These are phyloP conservation scores for Amia ocellicauda DNA, from an alignment of 2,113 vertebrate species.

Conservation along the genomic window DNA sequence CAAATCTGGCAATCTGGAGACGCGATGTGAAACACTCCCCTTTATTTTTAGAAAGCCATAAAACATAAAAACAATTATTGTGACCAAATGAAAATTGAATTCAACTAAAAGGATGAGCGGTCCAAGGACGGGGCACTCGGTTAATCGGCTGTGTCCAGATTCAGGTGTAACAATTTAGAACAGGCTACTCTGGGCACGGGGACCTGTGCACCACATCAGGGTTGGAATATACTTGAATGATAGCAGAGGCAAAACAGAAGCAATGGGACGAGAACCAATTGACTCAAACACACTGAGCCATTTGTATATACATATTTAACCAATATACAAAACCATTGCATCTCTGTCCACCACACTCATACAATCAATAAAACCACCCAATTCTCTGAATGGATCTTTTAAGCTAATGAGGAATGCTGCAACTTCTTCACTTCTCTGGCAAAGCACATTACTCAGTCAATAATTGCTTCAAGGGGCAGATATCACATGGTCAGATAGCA, in stretches of 20 bases:
- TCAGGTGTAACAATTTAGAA: background rate
- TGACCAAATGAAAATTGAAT: constrained; percentile 23
- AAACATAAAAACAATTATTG: constrained; percentile 18
- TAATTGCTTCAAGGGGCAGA: background rate
- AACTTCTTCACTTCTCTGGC: too few relatives aligned
- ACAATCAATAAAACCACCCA: too few relatives aligned
- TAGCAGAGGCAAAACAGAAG: background rate
- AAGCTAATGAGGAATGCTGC: too few relatives aligned
- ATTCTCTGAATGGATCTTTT: too few relatives aligned
- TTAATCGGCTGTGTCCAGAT: background rate
- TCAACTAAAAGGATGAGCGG: constrained; percentile 18
- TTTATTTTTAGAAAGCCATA: constrained; percentile 33
- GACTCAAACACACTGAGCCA: too few relatives aligned
- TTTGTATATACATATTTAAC: too few relatives aligned
- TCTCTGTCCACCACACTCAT: too few relatives aligned
- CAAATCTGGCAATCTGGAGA: background rate
- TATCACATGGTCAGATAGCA: background rate
- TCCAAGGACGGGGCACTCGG: constrained; percentile 20
- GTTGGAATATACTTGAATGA: constrained; percentile 2
- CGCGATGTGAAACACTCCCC: background rate
- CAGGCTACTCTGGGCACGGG: background rate
- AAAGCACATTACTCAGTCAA: background rate
- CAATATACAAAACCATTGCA: too few relatives aligned
- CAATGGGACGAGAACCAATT: too few relatives aligned
- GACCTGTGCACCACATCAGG: constrained; percentile 6